Base-by-base conservation (phyloP, 2,888 invertebrate species). In the Aspidapion aeneum region DNA sequence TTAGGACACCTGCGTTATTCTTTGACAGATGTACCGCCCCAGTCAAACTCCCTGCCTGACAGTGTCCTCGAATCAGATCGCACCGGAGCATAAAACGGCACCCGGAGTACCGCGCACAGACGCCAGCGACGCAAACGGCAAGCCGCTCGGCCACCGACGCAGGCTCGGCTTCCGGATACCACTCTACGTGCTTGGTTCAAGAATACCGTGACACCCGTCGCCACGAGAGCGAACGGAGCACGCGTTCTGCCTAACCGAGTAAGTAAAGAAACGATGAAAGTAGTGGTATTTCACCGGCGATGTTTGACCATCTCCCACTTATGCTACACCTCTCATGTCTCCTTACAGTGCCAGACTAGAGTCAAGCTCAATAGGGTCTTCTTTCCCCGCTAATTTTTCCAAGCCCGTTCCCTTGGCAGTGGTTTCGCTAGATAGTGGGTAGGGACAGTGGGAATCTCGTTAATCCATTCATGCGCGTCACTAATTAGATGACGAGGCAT, bases 311-410 rank as follows among this genome's bases (percentile, higher is more conserved):
- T n/a, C n/a, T n/a, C n/a, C n/a, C n/a, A n/a, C n/a, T n/a, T n/a
- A 76, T 82, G 83, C n/a, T n/a, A n/a, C n/a, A n/a, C n/a, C n/a
- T n/a, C n/a, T n/a, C n/a, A n/a, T n/a, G n/a, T n/a, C n/a, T n/a
- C n/a, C 80, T 83, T 82, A 84, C 85, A 84, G 79, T 82, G 81
- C 82, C 85, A 83, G 83, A 85, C 83, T 85, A 85, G 84, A 85
- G 84, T 87, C 83, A 85, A 85, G n/a, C n/a, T n/a, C n/a, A n/a
- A n/a, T n/a, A n/a, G n/a, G n/a, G n/a, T n/a, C n/a, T n/a, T n/a
- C n/a, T n/a, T n/a, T n/a, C n/a, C n/a, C n/a, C n/a, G 83, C 85
- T 84, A n/a, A n/a, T n/a, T n/a, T n/a, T n/a, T n/a, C n/a, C n/a
- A n/a, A n/a, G n/a, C n/a, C n/a, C n/a, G n/a, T n/a, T n/a, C n/a